These are phyloP conservation scores for Vipera ursinii DNA, from an alignment of 2,797 vertebrate genomes.

Conservation along the genomic window DNA sequence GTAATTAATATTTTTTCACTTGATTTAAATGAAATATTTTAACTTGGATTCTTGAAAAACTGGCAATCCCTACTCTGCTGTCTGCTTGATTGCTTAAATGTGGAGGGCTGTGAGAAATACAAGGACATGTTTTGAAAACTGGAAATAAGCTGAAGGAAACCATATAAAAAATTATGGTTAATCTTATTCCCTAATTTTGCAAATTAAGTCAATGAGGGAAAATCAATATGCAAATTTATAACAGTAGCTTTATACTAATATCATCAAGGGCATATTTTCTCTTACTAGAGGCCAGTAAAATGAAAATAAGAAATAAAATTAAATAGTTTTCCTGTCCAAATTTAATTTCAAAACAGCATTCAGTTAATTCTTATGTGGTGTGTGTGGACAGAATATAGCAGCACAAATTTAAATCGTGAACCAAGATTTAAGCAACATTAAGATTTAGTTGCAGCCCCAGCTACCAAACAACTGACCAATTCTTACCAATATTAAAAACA, in stretches of 20 bases:
- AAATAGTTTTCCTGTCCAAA: background rate
- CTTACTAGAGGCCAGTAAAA: background rate
- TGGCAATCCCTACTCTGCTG: background rate
- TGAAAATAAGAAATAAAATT: background rate
- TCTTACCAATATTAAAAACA: background rate
- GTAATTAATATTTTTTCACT: background rate
- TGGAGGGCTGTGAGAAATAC: background rate
- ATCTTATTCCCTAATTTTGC: background rate
- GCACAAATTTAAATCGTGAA: background rate
- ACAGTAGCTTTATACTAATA: background rate
- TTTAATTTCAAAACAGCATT: background rate
- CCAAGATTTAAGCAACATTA: background rate
- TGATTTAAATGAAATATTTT: background rate
- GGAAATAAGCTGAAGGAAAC: background rate
- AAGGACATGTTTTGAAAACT: background rate
- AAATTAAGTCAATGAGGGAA: background rate
- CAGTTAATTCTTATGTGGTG: background rate
- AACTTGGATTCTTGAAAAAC: background rate
- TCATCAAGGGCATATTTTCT: background rate
- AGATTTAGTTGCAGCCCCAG: background rate
- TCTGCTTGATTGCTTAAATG: background rate
- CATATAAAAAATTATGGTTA: background rate
- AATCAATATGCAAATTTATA: background rate
- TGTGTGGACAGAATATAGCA: background rate
- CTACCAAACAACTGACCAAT: background rate